Base-by-base conservation (phyloP, 2,113 vertebrate genomes). In the Scomber scombrus region DNA sequence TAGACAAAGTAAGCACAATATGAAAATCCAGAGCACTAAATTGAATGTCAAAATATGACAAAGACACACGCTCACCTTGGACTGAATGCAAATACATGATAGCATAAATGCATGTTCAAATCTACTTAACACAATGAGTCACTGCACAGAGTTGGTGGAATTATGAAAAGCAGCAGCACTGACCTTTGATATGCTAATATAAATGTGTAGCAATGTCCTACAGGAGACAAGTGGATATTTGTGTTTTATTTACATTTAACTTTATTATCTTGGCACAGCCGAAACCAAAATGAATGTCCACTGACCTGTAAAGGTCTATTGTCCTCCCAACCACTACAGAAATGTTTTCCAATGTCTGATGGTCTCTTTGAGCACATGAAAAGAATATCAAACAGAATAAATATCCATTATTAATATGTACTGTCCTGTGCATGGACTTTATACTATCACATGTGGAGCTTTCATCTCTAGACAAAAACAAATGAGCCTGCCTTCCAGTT, bases 101-200 rank as follows among this genome's bases (percentile, higher is more conserved):
- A 70, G 80, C 67, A 81, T 78, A 77, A 85, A 86, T 77, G 43
- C 68, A 72, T 68, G 87, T 85, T 71, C 71, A 85, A 62, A 88
- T 84, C 86, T 87, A 79, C 80, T 92, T 89, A 91, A 82, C 71
- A 60, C 52, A 5, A 74, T 70, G 84, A 89, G 85, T 85, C 88
- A 81, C 29, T 26, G 76, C 45, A 11, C 51, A 55, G 62, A 68
- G 57, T 78, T 56, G 56, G 68, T 67, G 57, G 67, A 81, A 85
- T 90, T 89, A 84, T 83, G 64, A 92, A 88, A 91, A 90, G 71
- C 71, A 81, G 79, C 67, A 26, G 70, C 68, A 46, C 23, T 92
- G 92, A 93, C 92, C 88, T 92, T 94, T 93, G 84, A 68, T 88
- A 93, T 93, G 92, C 80, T 86, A 92, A 93, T 92, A 50, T 31